phyloP scores from a whole-genome alignment of 2,888 invertebrate genomes.

The Ichneumon xanthorius region DNA sequence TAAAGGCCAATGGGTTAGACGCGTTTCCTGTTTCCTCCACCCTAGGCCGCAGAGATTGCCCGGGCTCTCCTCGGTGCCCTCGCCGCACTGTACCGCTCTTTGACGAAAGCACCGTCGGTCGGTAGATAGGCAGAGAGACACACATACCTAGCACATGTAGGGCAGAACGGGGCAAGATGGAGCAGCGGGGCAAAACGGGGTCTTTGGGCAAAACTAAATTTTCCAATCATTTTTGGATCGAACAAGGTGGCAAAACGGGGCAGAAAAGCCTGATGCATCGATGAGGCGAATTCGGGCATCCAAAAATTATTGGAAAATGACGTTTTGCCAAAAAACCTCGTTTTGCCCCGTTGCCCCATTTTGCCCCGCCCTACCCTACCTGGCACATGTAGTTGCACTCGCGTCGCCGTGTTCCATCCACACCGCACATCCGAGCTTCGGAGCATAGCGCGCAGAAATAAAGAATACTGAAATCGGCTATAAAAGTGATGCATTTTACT shows the following conservation, averaged over 20 bases:
- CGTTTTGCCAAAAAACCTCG: no score
- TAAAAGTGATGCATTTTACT: constrained; percentile 6
- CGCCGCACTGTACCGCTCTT: constrained; percentile 14
- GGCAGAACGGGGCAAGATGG: no score
- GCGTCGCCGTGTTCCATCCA: neutral
- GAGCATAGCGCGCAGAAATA: neutral
- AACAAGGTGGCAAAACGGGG: no score
- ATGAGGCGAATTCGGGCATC: no score
- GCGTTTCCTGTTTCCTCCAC: neutral
- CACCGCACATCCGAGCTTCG: neutral
- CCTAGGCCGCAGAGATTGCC: constrained; percentile 14
- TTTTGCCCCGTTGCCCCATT: no score
- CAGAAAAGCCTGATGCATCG: no score
- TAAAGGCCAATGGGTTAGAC: constrained; percentile 14
- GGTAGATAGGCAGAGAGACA: neutral
- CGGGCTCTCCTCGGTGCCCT: neutral
- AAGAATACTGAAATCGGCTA: constrained; percentile 7
- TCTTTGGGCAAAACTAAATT: no score
- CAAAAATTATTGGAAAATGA: no score
- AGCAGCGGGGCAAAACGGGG: no score
- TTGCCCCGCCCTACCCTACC: no score
- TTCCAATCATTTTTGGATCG: no score
- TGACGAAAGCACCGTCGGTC: constrained; percentile 15
- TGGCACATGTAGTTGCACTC: neutral
- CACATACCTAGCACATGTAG: no score